These are phyloP conservation scores for Apotomis capreana DNA, from an alignment of 2,888 invertebrate genomes.

Conservation along the genomic window DNA sequence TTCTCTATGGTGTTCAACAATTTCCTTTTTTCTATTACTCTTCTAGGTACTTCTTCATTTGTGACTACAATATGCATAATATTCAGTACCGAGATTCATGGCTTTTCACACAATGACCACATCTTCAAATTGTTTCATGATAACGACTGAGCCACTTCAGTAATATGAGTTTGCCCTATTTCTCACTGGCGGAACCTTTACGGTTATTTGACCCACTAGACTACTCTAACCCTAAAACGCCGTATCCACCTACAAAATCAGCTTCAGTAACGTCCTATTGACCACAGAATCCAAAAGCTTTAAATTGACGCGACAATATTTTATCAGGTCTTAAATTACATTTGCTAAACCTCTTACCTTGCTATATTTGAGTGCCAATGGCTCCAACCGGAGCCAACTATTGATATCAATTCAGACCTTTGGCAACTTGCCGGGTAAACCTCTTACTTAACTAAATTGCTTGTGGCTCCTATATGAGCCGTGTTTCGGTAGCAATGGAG, in stretches of 20 bases:
- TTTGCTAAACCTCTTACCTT: constrained; percentile 26
- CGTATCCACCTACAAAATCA: neutral
- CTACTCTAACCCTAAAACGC: neutral
- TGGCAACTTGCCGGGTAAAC: neutral
- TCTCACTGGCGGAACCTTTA: constrained; percentile 28
- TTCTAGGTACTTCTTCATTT: too few relatives aligned
- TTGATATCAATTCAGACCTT: neutral
- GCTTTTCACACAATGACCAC: neutral
- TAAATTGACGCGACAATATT: constrained; percentile 35
- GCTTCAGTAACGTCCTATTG: neutral
- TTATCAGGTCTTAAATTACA: constrained; percentile 32
- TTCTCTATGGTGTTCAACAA: too few relatives aligned
- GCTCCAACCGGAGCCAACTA: neutral
- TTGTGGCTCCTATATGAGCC: neutral
- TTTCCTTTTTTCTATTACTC: too few relatives aligned
- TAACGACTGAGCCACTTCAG: neutral
- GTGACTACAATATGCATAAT: too few relatives aligned
- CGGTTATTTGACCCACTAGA: constrained; percentile 28
- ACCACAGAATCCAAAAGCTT: neutral
- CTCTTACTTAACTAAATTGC: constrained; percentile 5
- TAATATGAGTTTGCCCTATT: constrained; percentile 33
- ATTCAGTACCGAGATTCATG: too few relatives aligned
- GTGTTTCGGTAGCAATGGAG: neutral
- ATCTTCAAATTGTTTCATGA: neutral
- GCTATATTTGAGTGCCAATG: constrained; percentile 1